Conservation (phyloP, 2,888 invertebrate species). For the Prosopocoilus inquinatus region DNA sequence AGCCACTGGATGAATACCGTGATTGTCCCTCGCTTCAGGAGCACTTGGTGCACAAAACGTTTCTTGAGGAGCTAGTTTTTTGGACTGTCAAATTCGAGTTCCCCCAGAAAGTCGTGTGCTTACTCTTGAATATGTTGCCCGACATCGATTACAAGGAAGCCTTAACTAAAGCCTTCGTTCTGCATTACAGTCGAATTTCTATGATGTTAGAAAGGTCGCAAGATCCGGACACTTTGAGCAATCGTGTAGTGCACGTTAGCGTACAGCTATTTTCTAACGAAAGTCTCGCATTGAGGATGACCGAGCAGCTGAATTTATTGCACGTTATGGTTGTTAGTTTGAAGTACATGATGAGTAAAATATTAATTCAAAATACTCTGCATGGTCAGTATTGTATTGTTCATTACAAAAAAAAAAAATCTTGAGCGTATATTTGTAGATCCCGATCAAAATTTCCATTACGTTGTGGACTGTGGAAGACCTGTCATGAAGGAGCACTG, state of each 20-base stretch:
- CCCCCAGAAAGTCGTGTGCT: constrained; percentile 94
- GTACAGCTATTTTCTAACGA: constrained; percentile 96
- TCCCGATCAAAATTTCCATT: constrained; percentile 77
- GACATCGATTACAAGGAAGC: constrained; percentile 94
- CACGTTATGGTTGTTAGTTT: constrained; percentile 92
- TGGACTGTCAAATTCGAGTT: constrained; percentile 98
- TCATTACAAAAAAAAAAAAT: neutral
- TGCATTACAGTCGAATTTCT: constrained; percentile 94
- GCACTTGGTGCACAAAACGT: constrained; percentile 75
- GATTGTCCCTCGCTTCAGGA: constrained; percentile 78
- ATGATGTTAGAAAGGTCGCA: constrained; percentile 81
- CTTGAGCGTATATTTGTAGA: constrained; percentile 51
- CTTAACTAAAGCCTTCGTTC: constrained; percentile 89
- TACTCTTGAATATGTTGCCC: constrained; percentile 91
- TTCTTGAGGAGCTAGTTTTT: constrained; percentile 94
- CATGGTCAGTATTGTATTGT: constrained; percentile 60
- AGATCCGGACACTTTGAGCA: constrained; percentile 89
- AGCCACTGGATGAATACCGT: constrained; percentile 71
- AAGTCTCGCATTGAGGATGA: constrained; percentile 85
- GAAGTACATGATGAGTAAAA: constrained; percentile 90
- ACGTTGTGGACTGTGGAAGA: constrained; percentile 88
- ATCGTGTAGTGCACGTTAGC: constrained; percentile 95
- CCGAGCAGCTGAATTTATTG: constrained; percentile 82
- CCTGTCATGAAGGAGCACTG: constrained; percentile 97
- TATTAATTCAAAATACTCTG: constrained; percentile 81